Conservation (phyloP, 1,140 invertebrate genomes). For the Drosophila asahinai region DNA sequence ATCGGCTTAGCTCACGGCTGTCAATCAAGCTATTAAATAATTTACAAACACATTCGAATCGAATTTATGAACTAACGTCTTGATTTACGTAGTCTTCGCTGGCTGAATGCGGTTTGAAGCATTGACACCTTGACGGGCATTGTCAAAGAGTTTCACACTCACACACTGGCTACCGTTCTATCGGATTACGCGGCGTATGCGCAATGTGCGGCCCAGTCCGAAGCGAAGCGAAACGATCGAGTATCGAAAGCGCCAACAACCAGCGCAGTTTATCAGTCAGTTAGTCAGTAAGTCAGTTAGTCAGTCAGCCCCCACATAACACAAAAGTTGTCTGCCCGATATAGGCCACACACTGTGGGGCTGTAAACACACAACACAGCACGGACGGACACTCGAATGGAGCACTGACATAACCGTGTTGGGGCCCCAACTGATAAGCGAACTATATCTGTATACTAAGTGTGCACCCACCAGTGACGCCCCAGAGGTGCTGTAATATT, state of each 20-base stretch:
- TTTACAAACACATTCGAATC: conserved; percentile 33
- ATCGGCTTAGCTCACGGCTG: conserved; percentile 48
- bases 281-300: conserved; percentile 1
- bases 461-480: background rate
- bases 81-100: conserved; percentile 61
- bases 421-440: conserved; percentile 29
- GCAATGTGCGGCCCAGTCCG: conserved; percentile 44
- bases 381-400: conserved; percentile 8
- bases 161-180: conserved; percentile 22
- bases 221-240: conserved; percentile 4
- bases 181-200: conserved; percentile 67
- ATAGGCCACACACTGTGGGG: conserved; percentile 38
- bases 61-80: conserved; percentile 61
- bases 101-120: conserved; percentile 67
- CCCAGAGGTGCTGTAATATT: conserved; percentile 14
- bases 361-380: conserved; percentile 19
- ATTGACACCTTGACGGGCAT: conserved; percentile 66
- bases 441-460: background rate
- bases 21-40: conserved; percentile 60
- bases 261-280: conserved; percentile 50
- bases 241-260: conserved; percentile 26
- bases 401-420: conserved; percentile 34
- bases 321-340: conserved; percentile 39
- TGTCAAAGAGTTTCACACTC: conserved; percentile 55
- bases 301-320: conserved; percentile 22